phyloP scores from a whole-genome alignment of 2,888 invertebrate genomes.

The Halictus ligatus region DNA sequence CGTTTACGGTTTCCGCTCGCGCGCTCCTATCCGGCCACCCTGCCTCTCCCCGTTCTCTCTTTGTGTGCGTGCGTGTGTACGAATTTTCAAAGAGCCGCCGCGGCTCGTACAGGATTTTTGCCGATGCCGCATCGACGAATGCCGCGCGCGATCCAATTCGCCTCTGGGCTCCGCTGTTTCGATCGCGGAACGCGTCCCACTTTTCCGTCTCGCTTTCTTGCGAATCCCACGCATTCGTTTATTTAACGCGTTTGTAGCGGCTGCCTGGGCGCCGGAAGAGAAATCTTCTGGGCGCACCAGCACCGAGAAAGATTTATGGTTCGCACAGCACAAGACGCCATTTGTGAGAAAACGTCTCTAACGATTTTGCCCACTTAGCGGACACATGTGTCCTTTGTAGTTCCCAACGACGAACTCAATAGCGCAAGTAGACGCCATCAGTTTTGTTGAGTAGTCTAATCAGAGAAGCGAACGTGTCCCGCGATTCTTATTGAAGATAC shows the following conservation, averaged over 20 bases:
- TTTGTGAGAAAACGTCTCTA: too few species aligned
- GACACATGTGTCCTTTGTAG: too few species aligned
- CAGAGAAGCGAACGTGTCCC: not conserved
- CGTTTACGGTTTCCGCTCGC: constrained; percentile 1
- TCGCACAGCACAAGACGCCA: too few species aligned
- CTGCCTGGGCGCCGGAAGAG: too few species aligned
- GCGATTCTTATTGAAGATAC: not conserved
- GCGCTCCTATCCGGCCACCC: not conserved
- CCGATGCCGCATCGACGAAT: constrained; percentile 57
- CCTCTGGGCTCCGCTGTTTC: constrained; percentile 39
- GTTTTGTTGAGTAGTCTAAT: too few species aligned
- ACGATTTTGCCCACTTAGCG: too few species aligned
- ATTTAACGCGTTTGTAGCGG: constrained; percentile 14
- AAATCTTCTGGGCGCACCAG: too few species aligned
- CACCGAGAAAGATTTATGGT: too few species aligned
- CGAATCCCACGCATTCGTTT: constrained; percentile 2
- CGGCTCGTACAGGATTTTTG: constrained; percentile 46
- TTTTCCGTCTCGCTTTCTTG: constrained; percentile 11
- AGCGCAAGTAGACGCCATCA: too few species aligned
- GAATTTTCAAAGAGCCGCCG: constrained; percentile 49
- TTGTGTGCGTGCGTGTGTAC: constrained; percentile 15
- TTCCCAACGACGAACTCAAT: too few species aligned
- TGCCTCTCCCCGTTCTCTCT: not conserved
- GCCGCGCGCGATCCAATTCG: constrained; percentile 56
- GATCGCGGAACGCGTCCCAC: constrained; percentile 17